Evolutionary conservation across 2,888 invertebrate genomes (phyloP), one percentile per base, ranked within the genome.

Genomic region (Cantharis rufa): DNA sequence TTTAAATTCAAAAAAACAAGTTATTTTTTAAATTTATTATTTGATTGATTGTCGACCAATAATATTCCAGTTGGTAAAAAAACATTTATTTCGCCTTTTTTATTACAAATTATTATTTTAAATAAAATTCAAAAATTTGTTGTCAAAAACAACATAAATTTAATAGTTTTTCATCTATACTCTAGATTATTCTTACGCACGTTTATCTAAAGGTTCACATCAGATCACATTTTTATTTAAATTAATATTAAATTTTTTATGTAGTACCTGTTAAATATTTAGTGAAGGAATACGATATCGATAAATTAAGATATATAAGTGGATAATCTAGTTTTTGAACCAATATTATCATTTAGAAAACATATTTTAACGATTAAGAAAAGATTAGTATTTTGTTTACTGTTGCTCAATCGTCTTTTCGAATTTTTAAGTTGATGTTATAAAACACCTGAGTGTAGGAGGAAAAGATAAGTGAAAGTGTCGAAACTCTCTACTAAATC

Each of bases 391-490:
- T 48, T n/a, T 48, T 48, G n/a, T 48, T n/a, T 48, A 48, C 48
- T 48, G 48, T 48, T 48, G 48, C 48, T 48, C n/a, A 48, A 48
- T 48, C 48, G n/a, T 48, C 48, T 48, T n/a, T 48, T 48, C 48
- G 48, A 48, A 48, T 48, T n/a, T 48, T 48, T 48, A 48, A 48
- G n/a, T 48, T n/a, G 48, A 48, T 48, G 48, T 32, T 15, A 48
- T 75, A 72, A 73, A 64, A 70, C 70, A 74, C 71, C 70, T 72
- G 63, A 64, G 77, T 70, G 77, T 77, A 74, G 77, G 77, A 77
- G 77, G 74, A 77, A 77, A 74, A 77, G 48, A 70, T 71, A 73
- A 77, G 77, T 77, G 77, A 77, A 77, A 77, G 77, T 77, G 74
- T 68, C 61, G 71, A 74, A 61, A 71, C 71, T 71, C 24, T 75